Base-by-base conservation (phyloP, 2,888 invertebrate species). In the Folsomia manolachei region DNA sequence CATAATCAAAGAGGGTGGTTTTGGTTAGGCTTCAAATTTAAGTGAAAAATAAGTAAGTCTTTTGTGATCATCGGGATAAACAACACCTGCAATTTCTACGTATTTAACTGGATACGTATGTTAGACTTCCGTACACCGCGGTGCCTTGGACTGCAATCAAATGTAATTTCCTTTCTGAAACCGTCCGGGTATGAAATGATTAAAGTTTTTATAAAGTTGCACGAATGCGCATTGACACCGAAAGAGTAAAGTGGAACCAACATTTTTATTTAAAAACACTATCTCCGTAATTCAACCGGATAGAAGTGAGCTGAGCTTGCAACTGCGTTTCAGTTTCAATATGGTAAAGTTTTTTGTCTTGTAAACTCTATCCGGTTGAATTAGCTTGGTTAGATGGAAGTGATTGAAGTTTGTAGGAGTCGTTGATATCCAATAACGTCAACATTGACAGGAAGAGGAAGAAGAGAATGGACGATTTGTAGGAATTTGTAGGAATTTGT, bases 341-440 rank as follows among this genome's bases (percentile, higher is more conserved):
- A 39, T 9, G 14, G 39, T 14, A 39, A 39, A 39, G 39, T 56
- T 19, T 56, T n/a, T 21, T 56, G 7, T 56, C 7, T 56, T 56
- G 7, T 56, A 56, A 56, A 14, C n/a, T 56, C 11, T 56, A 56
- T 56, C n/a, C 56, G 56, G 21, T 56, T 56, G 56, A 19, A 7
- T 56, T 56, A 56, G 18, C n/a, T 56, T 56, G 56, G 11, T 56
- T 56, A 19, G 56, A 19, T 56, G 56, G 56, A 56, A 14, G 7
- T n/a, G 56, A 56, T 56, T 56, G 56, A 56, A 56, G 7, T 56
- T 56, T 56, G 56, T 7, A 56, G 56, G 56, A 56, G 56, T 56
- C 56, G 56, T 56, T 56, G 56, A 56, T n/a, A 19, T 56, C 19
- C 56, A 56, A 56, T 39, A 14, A n/a, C 7, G 51, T 51, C 9